Base-by-base conservation (phyloP, 2,113 vertebrate species). In the Oreotrochilus melanogaster region DNA sequence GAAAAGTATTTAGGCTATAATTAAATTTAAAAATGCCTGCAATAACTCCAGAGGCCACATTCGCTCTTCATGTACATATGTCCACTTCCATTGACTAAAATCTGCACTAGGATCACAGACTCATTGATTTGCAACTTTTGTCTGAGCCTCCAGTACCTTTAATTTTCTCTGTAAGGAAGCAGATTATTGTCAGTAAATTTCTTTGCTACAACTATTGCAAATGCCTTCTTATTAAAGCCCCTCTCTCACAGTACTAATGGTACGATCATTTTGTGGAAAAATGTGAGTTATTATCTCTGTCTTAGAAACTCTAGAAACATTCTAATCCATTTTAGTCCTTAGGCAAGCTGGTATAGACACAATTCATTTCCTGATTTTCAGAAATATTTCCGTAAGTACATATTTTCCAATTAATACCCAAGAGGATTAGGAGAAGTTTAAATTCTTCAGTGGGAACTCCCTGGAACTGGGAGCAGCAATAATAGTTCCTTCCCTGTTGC, bases 1-100 rank as follows among this genome's bases (percentile, higher is more conserved):
- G 78, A 92, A 80, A 86, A 47, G n/a, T 80, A 86, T 93, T 95
- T 86, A 89, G 30, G 43, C 28, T 93, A 88, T 89, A 93, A 96
- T 90, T 88, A 93, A 90, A 82, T 89, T 83, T 92, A 48, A 60
- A 90, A 54, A 4, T 82, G 45, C 42, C 45, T 9, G 9, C 70
- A 51, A 43, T 42, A n/a, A 67, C 56, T 93, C 37, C 48, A 76
- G 75, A 74, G 71, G 56, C 56, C 71, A 78, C 31, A 39, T 73
- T 80, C 48, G 62, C 27, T 86, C n/a, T 96, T 94, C 56, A 14
- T 78, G 30, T 78, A 31, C 13, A 7, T 17, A 39, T 47, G 50
- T 51, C 61, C 27, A 51, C 11, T 83, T 27, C 30, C 35, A 67
- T 3, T 93, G 75, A 86, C 56, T 93, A 23, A 95, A 92, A 86